Conservation (phyloP, 92 coral and sea anemone genomes). For the Pocillopora grandis region DNA sequence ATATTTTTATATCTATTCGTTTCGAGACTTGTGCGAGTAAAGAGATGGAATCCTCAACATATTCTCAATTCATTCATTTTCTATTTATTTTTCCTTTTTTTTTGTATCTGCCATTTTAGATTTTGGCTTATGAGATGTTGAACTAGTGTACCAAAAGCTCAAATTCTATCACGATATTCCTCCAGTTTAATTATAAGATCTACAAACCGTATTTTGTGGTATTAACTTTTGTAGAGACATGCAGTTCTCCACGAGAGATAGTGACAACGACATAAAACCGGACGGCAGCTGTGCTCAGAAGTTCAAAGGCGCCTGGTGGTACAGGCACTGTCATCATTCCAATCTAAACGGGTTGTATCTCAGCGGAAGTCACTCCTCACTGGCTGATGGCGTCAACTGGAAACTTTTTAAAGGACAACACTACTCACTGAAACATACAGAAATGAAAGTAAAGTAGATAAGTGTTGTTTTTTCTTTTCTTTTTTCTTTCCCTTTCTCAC, state of each 20-base stretch:
- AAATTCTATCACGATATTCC: no score
- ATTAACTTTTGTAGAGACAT: not conserved
- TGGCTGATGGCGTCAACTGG: not conserved
- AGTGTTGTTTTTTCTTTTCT: not conserved
- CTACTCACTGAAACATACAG: not conserved
- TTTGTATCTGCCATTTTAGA: no score
- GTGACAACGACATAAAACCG: not conserved
- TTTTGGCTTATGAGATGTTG: no score
- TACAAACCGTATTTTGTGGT: not conserved
- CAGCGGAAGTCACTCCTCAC: not conserved
- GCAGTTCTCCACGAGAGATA: constrained; percentile 12
- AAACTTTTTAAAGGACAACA: not conserved
- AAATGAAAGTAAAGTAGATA: not conserved
- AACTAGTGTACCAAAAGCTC: no score
- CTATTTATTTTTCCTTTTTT: no score
- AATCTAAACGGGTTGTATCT: constrained; percentile 14
- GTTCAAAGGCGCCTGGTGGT: constrained; percentile 27
- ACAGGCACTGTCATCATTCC: not conserved
- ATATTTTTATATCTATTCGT: no score
- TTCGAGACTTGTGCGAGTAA: no score
- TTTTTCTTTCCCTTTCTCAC: no score
- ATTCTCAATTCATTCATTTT: no score
- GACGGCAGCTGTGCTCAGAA: not conserved
- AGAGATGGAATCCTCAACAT: no score
- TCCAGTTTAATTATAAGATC: no score